Percentiles rank a stretch among this genome's conserved stretches.
phyloP scores from a whole-genome alignment of 1,140 invertebrate genomes.

The Drosophila mojavensis region DNA sequence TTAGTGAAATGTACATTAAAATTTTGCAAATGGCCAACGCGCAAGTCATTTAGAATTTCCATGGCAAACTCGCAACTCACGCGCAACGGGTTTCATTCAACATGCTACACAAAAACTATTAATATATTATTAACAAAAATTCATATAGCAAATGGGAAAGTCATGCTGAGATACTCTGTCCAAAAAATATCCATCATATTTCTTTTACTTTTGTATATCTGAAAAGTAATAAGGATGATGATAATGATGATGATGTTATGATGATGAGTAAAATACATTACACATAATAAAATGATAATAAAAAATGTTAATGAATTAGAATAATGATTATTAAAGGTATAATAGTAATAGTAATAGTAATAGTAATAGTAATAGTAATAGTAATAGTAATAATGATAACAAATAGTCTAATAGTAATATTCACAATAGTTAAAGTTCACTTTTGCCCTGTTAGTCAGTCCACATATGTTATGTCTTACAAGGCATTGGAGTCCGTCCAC shows the following conservation, averaged over 20 bases:
- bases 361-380: no score
- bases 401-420: no score
- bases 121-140: constrained; percentile 65
- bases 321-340: neutral
- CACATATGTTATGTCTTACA: neutral
- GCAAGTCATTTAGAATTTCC: constrained; percentile 76
- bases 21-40: constrained; percentile 61
- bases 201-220: neutral
- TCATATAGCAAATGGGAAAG: constrained; percentile 26
- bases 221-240: neutral
- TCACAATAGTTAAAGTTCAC: no score
- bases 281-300: no score
- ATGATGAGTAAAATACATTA: no score
- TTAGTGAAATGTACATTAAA: constrained; percentile 41
- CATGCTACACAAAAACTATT: constrained; percentile 63
- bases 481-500: neutral
- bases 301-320: neutral
- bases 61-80: constrained; percentile 66
- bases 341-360: no score
- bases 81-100: constrained; percentile 49
- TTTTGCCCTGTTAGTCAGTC: neutral
- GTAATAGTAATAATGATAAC: no score
- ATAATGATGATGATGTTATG: no score
- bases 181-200: neutral
- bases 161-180: constrained; percentile 31